Percentiles rank a stretch among this genome's conserved stretches.
Evolutionary conservation across 2,113 vertebrate species (phyloP).

Genomic region (Tichodroma muraria): DNA sequence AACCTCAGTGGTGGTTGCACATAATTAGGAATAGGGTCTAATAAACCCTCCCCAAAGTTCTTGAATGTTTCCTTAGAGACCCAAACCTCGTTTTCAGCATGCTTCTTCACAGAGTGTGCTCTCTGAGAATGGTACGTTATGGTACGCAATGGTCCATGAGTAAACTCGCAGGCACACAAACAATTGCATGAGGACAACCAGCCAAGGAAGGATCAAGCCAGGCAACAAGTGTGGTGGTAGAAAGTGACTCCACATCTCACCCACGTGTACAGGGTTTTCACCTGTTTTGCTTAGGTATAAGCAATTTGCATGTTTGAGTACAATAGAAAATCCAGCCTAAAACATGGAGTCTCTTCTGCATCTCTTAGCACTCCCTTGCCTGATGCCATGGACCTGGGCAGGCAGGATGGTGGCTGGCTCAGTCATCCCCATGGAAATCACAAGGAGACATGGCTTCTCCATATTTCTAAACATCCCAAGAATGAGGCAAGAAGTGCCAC

Average conservation of each 20-base stretch:
- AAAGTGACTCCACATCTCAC: not conserved
- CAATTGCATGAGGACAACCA: not conserved
- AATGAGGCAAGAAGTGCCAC: not conserved
- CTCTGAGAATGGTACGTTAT: not conserved
- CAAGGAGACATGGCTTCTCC: rapidly evolving
- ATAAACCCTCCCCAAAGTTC: not conserved
- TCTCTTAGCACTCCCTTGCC: not conserved
- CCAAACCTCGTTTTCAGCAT: not conserved
- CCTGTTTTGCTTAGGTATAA: not conserved
- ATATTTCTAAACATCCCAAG: not conserved
- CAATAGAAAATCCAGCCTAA: not conserved
- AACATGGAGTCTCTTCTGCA: not conserved
- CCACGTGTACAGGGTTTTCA: not conserved
- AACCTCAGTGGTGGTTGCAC: not conserved
- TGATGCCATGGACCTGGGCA: not conserved
- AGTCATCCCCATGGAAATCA: not conserved
- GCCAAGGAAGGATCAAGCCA: not conserved
- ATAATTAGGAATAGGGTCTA: not conserved
- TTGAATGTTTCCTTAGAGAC: not conserved
- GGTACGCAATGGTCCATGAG: not conserved
- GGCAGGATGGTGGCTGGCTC: not conserved
- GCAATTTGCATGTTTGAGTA: not conserved
- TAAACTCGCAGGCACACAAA: not conserved
- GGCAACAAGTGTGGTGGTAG: not conserved
- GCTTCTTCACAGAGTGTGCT: not conserved